Percentiles rank a stretch among this genome's conserved stretches.
Evolutionary conservation across 2,797 vertebrate genomes (phyloP).

Genomic region (Aythya fuligula): DNA sequence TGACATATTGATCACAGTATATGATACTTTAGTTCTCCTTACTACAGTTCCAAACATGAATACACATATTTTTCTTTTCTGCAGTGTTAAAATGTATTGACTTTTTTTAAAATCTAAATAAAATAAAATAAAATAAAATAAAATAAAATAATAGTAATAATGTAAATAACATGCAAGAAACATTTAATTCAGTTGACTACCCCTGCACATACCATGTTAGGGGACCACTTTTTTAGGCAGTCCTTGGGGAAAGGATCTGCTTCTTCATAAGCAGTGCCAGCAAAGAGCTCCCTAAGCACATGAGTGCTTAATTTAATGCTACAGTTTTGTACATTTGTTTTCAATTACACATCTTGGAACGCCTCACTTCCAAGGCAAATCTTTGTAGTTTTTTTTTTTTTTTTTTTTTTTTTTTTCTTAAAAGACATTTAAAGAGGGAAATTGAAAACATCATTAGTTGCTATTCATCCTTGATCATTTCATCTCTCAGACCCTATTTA

Average conservation of each 20-base stretch:
- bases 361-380: constrained; percentile 23
- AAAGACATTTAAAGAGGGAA: constrained; percentile 22
- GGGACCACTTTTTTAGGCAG: neutral
- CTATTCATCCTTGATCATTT: constrained; percentile 35
- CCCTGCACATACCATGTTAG: neutral
- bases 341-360: constrained; percentile 41
- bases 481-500: constrained; percentile 27
- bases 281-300: neutral
- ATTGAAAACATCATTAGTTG: constrained; percentile 48
- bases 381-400: constrained; percentile 39
- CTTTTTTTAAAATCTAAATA: neutral
- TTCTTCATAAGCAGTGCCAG: neutral
- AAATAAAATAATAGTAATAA: no score
- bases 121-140: no score
- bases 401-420: neutral
- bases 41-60: neutral
- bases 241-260: neutral
- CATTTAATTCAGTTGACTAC: neutral
- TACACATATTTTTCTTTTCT: neutral
- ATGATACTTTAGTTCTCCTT: neutral
- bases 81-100: neutral
- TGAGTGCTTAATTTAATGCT: neutral
- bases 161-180: neutral
- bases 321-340: constrained; percentile 35
- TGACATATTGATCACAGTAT: neutral